These are phyloP conservation scores for Scaptomyza cyrtandrae DNA, from an alignment of 2,888 invertebrate genomes.

Conservation along the genomic window DNA sequence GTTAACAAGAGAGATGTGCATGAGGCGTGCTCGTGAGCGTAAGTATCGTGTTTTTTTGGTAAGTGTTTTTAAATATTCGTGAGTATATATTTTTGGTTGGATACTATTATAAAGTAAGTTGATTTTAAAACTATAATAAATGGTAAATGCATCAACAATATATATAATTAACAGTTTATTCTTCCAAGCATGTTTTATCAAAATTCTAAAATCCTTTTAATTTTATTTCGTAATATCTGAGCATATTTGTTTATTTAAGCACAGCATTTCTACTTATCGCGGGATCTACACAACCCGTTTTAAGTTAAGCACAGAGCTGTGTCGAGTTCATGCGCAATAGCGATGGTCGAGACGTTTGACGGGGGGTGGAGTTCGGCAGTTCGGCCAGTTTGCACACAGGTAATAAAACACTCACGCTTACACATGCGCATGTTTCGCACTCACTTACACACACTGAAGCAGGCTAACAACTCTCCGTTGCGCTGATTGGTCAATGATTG, in stretches of 20 bases:
- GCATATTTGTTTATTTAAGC: background rate
- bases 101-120: too few relatives aligned
- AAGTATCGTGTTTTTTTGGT: background rate
- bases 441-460: conserved; percentile 34
- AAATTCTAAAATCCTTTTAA: too few relatives aligned
- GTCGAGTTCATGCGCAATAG: conserved; percentile 76
- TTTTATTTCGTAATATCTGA: too few relatives aligned
- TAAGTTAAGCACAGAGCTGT: conserved; percentile 25
- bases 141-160: background rate
- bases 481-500: conserved; percentile 73
- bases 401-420: conserved; percentile 29
- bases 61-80: conserved; percentile 7
- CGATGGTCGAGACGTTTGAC: conserved; percentile 33
- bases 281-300: conserved; percentile 23
- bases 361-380: conserved; percentile 79
- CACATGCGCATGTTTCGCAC: conserved; percentile 34
- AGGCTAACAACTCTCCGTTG: conserved; percentile 72
- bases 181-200: background rate
- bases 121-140: too few relatives aligned
- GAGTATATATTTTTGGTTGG: background rate
- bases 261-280: conserved; percentile 12
- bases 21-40: conserved; percentile 34
- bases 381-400: conserved; percentile 34
- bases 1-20: conserved; percentile 32
- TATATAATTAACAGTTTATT: background rate